These are phyloP conservation scores for Parnassius glacialis DNA, from an alignment of 2,888 invertebrate species.

Conservation along the genomic window DNA sequence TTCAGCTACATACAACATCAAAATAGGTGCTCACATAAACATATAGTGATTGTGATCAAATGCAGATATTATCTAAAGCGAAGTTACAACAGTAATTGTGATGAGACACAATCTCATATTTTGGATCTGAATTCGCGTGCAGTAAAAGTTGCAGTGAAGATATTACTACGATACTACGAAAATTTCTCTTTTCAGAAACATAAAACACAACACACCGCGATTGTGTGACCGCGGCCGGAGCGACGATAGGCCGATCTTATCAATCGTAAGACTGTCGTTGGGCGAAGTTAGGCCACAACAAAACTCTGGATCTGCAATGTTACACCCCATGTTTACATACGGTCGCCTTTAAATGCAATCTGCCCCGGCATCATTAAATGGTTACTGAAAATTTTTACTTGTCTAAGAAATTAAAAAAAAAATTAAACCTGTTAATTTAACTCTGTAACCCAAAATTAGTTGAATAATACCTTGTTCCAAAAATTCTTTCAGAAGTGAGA, in stretches of 20 bases:
- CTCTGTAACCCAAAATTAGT: background rate
- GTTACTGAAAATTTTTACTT: too few relatives aligned
- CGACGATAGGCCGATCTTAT: conserved; percentile 75
- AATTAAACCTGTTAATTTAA: background rate
- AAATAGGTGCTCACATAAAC: conserved; percentile 31
- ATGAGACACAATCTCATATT: conserved; percentile 33
- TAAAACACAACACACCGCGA: conserved; percentile 82
- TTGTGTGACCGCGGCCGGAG: conserved; percentile 81
- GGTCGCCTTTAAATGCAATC: too few relatives aligned
- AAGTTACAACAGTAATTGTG: conserved; percentile 48
- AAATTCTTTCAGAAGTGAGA: too few relatives aligned
- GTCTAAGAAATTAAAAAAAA: background rate
- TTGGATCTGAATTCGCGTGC: conserved; percentile 38
- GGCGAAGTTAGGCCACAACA: conserved; percentile 92
- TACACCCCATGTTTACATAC: conserved; percentile 37
- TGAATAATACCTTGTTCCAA: background rate
- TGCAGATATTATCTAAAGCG: conserved; percentile 44
- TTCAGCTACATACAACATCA: conserved; percentile 31
- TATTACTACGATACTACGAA: conserved; percentile 51
- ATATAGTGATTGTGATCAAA: conserved; percentile 34
- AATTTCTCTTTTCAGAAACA: conserved; percentile 80
- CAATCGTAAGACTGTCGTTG: conserved; percentile 86
- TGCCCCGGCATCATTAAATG: too few relatives aligned
- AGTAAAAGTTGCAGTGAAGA: conserved; percentile 44
- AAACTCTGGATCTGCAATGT: conserved; percentile 93